Base-by-base conservation (phyloP, 2,113 vertebrate genomes). In the Thunnus maccoyii region DNA sequence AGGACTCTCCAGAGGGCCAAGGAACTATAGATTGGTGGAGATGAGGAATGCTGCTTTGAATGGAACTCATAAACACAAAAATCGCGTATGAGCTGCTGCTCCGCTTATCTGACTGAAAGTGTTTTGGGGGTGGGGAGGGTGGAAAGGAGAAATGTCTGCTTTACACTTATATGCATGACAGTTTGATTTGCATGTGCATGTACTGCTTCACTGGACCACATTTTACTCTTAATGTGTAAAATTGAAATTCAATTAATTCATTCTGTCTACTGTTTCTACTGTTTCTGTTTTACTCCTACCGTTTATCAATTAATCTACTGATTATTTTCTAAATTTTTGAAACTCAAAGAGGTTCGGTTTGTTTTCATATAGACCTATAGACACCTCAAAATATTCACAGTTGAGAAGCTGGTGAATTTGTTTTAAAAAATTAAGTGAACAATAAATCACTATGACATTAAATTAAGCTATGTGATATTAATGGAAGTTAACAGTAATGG, bases 51-150 rank as follows among this genome's bases (percentile, higher is more conserved):
- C 46, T 17, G 30, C 60, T 70, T 73, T 78, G 54, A 84, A 62
- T 64, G 62, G 63, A 88, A 62, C 60, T 70, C 51, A 82, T 74
- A 71, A 85, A 83, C 22, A 72, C 60, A 69, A 75, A 71, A 76
- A 85, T 72, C 7, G 0, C 47, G 82, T 72, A 41, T 82, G 57
- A 58, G 63, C 78, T 64, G 44, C 74, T 11, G 10, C 58, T 75
- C 63, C 18, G 36, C 71, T 83, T 72, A 78, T 80, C 81, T 72
- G 61, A 52, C 32, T 67, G 1, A 30, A 64, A 83, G 73, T 74
- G 78, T 76, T 72, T 69, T 10, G 2, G 12, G 15, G 50, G 30
- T 41, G 8, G 7, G 36, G 36, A 8, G 67, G 51, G 61, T 63
- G 32, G 55, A 69, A 20, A 36, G 47, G 18, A 72, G 64, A 80